These are phyloP conservation scores for Corella eumyota DNA, from an alignment of 23 tunicate genomes.

Conservation along the genomic window DNA sequence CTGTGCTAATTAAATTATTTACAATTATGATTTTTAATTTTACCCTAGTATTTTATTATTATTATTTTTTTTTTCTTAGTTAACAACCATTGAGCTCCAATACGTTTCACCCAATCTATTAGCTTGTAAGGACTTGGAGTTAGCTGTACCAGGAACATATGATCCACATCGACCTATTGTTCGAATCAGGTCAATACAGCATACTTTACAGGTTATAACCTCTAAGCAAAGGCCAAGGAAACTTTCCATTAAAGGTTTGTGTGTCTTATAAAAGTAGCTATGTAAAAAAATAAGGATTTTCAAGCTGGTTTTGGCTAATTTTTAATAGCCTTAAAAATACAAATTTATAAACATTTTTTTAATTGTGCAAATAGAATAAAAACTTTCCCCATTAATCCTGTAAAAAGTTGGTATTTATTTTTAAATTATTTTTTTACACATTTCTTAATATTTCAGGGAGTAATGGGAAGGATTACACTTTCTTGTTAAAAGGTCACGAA, in stretches of 20 bases:
- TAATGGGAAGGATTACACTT: slow-evolving; percentile 78
- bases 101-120: slow-evolving; percentile 91
- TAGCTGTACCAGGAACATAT: slow-evolving; percentile 98
- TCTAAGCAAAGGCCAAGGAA: slow-evolving; percentile 97
- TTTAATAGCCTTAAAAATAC: background rate
- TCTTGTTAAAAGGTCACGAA: slow-evolving; percentile 94
- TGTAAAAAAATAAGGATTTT: background rate
- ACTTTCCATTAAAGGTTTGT: slow-evolving; percentile 63
- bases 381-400: background rate
- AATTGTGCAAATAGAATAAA: no score
- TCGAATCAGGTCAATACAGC: slow-evolving; percentile 62
- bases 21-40: no score
- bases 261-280: background rate
- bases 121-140: slow-evolving; percentile 72
- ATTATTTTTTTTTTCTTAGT: slow-evolving; percentile 22
- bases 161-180: slow-evolving; percentile 60
- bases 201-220: slow-evolving; percentile 78
- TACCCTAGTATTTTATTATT: no score
- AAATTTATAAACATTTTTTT: no score
- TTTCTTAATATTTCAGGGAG: slow-evolving; percentile 51
- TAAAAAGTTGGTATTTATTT: background rate
- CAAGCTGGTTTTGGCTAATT: background rate
- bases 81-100: slow-evolving; percentile 74
- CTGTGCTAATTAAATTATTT: no score
- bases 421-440: no score